Evolutionary conservation across 2,888 invertebrate genomes (phyloP).

Genomic region (Lasius fuliginosus): DNA sequence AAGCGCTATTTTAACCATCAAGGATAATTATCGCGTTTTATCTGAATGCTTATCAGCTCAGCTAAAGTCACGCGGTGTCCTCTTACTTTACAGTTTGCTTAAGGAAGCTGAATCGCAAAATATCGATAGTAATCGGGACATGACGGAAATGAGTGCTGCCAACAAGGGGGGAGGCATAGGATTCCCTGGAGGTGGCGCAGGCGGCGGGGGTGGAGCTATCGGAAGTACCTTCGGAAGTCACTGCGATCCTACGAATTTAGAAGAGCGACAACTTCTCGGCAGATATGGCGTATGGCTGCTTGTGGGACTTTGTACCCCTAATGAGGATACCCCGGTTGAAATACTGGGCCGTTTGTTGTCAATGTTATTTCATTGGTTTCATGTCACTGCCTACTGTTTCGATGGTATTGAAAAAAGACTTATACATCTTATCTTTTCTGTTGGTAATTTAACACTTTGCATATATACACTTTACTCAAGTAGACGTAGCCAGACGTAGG

Average conservation of each 20-base stretch:
- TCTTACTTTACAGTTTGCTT: conserved; percentile 88
- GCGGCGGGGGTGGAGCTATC: conserved; percentile 84
- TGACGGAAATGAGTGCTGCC: conserved; percentile 85
- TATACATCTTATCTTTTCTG: conserved; percentile 86
- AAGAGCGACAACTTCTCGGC: conserved; percentile 96
- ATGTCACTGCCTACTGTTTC: conserved; percentile 98
- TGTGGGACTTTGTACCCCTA: conserved; percentile 96
- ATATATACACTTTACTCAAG: conserved; percentile 83
- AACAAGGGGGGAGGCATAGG: conserved; percentile 85
- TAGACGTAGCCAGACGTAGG: conserved; percentile 79
- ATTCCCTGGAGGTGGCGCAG: conserved; percentile 84
- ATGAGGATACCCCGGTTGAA: conserved; percentile 92
- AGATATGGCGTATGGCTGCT: conserved; percentile 99
- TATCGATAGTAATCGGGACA: conserved; percentile 89
- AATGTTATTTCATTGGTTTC: conserved; percentile 99
- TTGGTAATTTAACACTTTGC: conserved; percentile 85
- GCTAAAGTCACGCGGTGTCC: conserved; percentile 19
- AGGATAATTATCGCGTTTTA: background rate
- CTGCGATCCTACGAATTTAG: conserved; percentile 87
- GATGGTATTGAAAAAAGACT: conserved; percentile 91
- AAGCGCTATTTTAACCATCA: conserved; percentile 62
- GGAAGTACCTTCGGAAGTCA: conserved; percentile 81
- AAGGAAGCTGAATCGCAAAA: conserved; percentile 96
- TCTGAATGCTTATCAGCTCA: background rate
- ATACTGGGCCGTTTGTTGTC: conserved; percentile 96